Evolutionary conservation across 2,113 vertebrate species (phyloP), one percentile per base, ranked within the genome.

Genomic region (Phalacrocorax aristotelis): DNA sequence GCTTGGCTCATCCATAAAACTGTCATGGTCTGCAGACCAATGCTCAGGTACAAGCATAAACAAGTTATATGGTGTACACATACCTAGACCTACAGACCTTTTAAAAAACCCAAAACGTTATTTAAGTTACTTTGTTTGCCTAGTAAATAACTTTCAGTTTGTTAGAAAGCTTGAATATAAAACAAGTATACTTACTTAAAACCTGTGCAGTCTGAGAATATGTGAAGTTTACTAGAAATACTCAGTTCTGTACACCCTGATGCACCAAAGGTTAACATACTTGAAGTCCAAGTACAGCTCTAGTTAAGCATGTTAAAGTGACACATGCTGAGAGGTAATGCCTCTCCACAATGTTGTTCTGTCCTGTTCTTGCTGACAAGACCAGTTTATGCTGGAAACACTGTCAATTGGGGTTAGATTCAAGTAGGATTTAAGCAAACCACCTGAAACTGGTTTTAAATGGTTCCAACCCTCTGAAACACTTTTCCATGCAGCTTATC

Each of bases 311-410:
- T 7, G 15, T 27, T 48, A 22, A 66, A 84, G 22, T 18, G 65
- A 74, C 30, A 61, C 0, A 3, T 58, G 57, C 17, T 62, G 44
- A 54, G 25, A n/a, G 10, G 6, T n/a, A 91, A 62, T 0, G 0
- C 9, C 42, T 21, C 26, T 89, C 23, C 40, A 40, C 27, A 79
- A 18, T 6, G 15, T 13, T 6, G 1, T 76, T 78, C 20, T 66
- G 29, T 71, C 12, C 40, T 79, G 15, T 64, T 68, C 32, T 72
- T 15, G 34, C 3, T 80, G 27, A 36, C 40, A 82, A 79, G 22
- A 51, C 11, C 51, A 54, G 74, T n/a, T 75, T 65, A 57, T 13
- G 16, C 54, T 80, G 44, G 52, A 76, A 91, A 77, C 21, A 38
- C 17, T 30, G 22, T 84, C 76, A 64, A 68, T 6, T 40, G 0